These are phyloP conservation scores for Actinopyga echinites DNA, from an alignment of 53 echinoderm and acorn worm species.

Conservation along the genomic window DNA sequence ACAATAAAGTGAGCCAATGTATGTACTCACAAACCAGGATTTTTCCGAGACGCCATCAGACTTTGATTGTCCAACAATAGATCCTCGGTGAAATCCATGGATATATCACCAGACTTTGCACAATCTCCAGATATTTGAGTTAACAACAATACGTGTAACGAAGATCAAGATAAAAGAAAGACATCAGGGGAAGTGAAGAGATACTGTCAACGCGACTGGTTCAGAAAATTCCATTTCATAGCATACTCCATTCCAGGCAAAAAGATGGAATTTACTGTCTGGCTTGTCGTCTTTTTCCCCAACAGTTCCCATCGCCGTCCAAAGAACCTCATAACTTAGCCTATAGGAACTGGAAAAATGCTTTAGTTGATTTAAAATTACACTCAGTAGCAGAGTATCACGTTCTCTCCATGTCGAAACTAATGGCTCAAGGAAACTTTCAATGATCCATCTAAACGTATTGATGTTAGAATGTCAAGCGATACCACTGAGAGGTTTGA, in stretches of 20 bases:
- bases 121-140: too few relatives aligned
- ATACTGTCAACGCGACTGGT: constrained; percentile 9
- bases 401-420: not conserved
- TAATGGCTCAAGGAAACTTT: not conserved
- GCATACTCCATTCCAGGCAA: constrained; percentile 12
- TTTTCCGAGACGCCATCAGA: too few relatives aligned
- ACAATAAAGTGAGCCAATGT: too few relatives aligned
- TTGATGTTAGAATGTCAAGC: not conserved
- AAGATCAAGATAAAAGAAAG: not conserved
- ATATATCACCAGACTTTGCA: not conserved
- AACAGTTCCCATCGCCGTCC: not conserved
- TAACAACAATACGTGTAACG: not conserved
- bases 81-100: too few relatives aligned
- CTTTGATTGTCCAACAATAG: too few relatives aligned
- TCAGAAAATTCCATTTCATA: constrained; percentile 7
- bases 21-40: too few relatives aligned
- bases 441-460: not conserved
- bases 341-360: constrained; percentile 19
- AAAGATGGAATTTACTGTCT: constrained; percentile 20
- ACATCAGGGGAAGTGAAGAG: not conserved
- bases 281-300: constrained; percentile 18
- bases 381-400: constrained; percentile 9
- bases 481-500: not conserved
- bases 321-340: not conserved
- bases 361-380: not conserved